phyloP scores from a whole-genome alignment of 1,140 invertebrate genomes.

The Drosophila prosaltans region DNA sequence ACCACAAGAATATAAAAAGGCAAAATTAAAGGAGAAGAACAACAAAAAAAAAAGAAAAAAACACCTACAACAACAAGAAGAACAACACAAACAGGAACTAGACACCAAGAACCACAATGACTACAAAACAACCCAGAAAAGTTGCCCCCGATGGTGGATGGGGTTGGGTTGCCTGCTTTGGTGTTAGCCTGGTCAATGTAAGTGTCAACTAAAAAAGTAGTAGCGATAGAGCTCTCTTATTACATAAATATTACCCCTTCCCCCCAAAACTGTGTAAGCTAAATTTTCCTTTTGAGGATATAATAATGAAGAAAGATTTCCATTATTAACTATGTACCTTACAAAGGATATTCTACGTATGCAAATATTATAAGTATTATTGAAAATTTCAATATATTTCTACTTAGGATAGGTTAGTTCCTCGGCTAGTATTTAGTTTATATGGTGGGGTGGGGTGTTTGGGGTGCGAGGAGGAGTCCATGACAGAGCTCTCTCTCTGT shows the following conservation, averaged over 20 bases:
- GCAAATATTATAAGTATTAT: no score
- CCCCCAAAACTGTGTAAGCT: no score
- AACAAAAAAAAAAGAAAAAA: not conserved
- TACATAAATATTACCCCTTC: no score
- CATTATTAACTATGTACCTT: no score
- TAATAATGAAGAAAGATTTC: no score
- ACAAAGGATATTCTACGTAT: no score
- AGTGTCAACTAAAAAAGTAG: conserved; percentile 78
- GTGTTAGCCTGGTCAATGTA: conserved; percentile 91
- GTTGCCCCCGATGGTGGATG: conserved; percentile 85
- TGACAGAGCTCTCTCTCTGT: not conserved
- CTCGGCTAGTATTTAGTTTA: conserved; percentile 2
- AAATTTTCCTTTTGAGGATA: no score
- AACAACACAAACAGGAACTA: conserved; percentile 3
- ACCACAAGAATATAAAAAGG: not conserved
- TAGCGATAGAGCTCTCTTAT: not conserved
- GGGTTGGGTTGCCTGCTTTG: conserved; percentile 92
- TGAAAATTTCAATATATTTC: conserved; percentile 15
- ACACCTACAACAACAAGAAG: conserved; percentile 21
- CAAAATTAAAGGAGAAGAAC: conserved; percentile 3
- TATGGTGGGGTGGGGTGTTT: not conserved
- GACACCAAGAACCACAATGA: conserved; percentile 47
- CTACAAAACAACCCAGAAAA: conserved; percentile 76
- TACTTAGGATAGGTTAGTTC: conserved; percentile 57
- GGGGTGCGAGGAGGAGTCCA: not conserved